phyloP scores from a whole-genome alignment of 2,113 vertebrate species.

The Zonotrichia leucophrys region DNA sequence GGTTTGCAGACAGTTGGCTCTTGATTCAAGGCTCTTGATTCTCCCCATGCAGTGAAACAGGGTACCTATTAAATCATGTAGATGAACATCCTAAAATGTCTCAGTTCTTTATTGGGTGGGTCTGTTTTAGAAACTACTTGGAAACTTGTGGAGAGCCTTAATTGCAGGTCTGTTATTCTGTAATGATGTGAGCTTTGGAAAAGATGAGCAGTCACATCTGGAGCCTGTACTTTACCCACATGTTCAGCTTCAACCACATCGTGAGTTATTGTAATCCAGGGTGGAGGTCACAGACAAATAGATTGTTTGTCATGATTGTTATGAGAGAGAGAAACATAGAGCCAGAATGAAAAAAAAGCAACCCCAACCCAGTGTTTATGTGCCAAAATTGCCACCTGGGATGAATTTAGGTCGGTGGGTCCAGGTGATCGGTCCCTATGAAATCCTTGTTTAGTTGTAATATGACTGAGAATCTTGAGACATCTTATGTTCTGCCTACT shows the following conservation, averaged over 20 bases:
- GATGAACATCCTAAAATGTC: neutral
- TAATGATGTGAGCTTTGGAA: constrained; percentile 16
- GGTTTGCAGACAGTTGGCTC: neutral
- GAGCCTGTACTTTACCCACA: neutral
- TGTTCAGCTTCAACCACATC: neutral
- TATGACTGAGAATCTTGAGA: neutral
- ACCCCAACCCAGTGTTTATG: neutral
- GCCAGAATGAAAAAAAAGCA: neutral
- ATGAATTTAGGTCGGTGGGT: neutral
- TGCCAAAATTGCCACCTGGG: constrained; percentile 12
- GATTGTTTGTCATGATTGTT: constrained; percentile 5
- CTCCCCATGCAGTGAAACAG: neutral
- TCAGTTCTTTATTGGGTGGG: neutral
- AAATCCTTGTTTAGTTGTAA: neutral
- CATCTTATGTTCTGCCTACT: neutral
- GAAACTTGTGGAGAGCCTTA: constrained; percentile 4
- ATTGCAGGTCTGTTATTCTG: neutral
- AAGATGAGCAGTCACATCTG: constrained; percentile 49
- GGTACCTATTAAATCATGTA: neutral
- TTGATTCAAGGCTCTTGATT: neutral
- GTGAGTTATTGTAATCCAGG: constrained; percentile 3
- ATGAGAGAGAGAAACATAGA: neutral
- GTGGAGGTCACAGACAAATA: constrained; percentile 20
- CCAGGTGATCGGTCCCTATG: neutral
- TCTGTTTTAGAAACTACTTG: constrained; percentile 17